A percentile compares a stretch with the other conserved stretches of the same genome.
phyloP scores from a whole-genome alignment of 2,888 invertebrate genomes.

The Kuschelorhynchus macadamiae region DNA sequence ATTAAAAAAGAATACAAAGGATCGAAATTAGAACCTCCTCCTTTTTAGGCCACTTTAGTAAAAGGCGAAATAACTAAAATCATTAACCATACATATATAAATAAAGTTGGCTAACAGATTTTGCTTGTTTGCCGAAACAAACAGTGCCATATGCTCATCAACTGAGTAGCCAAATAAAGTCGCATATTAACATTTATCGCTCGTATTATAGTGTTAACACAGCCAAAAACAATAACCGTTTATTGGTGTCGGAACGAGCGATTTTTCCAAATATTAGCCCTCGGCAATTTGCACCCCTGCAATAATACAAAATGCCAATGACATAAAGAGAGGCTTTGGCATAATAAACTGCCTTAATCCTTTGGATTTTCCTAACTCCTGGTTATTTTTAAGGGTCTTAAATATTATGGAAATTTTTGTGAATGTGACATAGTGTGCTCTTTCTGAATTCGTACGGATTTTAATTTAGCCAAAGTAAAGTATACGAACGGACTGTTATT shows the following conservation, averaged over 20 bases:
- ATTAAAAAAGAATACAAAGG: too few relatives aligned
- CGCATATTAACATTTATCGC: conserved; percentile 6
- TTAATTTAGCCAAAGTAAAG: too few relatives aligned
- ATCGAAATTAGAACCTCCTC: too few relatives aligned
- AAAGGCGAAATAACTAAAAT: too few relatives aligned
- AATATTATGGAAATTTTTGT: too few relatives aligned
- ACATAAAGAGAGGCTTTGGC: conserved; percentile 24
- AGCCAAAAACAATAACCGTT: conserved; percentile 20
- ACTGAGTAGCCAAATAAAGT: conserved; percentile 12
- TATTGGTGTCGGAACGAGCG: conserved; percentile 8
- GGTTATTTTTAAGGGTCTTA: conserved; percentile 11
- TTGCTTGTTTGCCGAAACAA: conserved; percentile 16
- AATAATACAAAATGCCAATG: conserved; percentile 1
- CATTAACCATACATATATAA: too few relatives aligned
- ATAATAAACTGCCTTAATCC: conserved; percentile 27
- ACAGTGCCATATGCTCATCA: conserved; percentile 23
- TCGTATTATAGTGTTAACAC: conserved; percentile 14
- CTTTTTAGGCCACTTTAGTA: too few relatives aligned
- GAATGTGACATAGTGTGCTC: too few relatives aligned
- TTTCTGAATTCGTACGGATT: too few relatives aligned
- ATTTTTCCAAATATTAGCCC: conserved; percentile 10
- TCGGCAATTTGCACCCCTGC: neutral
- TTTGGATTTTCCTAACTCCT: conserved; percentile 24
- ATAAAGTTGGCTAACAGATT: neutral
- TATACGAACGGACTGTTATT: too few relatives aligned